Evolutionary conservation across 2,888 invertebrate species (phyloP).

Genomic region (Acronicta leporina): DNA sequence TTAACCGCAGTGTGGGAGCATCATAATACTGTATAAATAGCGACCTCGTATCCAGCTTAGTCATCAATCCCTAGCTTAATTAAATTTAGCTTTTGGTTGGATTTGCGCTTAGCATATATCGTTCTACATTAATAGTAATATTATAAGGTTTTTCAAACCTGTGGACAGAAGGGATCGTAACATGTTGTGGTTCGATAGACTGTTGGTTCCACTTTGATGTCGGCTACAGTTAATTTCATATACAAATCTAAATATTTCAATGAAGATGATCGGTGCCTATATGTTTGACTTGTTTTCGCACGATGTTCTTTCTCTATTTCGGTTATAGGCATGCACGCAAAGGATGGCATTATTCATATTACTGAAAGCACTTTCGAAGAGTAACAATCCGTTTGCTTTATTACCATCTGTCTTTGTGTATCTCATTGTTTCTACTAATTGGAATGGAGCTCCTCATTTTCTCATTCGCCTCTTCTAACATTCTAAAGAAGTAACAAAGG

Average conservation of each 20-base stretch:
- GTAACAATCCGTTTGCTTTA: background rate
- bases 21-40: background rate
- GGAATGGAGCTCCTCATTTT: background rate
- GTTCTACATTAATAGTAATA: background rate
- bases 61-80: background rate
- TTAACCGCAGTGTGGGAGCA: background rate
- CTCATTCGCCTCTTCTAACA: background rate
- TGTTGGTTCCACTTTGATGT: background rate
- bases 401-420: background rate
- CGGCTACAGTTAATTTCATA: background rate
- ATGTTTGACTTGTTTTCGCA: background rate
- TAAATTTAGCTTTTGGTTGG: background rate
- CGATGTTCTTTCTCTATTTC: background rate
- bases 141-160: background rate
- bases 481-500: background rate
- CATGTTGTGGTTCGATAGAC: background rate
- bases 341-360: background rate
- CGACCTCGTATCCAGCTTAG: background rate
- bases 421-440: background rate
- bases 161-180: background rate
- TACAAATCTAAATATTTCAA: background rate
- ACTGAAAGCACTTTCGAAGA: background rate
- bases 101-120: background rate
- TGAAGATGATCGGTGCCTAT: background rate
- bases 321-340: background rate